Evolutionary conservation across 2,888 invertebrate genomes (phyloP).

Genomic region (Tribolium freemani): DNA sequence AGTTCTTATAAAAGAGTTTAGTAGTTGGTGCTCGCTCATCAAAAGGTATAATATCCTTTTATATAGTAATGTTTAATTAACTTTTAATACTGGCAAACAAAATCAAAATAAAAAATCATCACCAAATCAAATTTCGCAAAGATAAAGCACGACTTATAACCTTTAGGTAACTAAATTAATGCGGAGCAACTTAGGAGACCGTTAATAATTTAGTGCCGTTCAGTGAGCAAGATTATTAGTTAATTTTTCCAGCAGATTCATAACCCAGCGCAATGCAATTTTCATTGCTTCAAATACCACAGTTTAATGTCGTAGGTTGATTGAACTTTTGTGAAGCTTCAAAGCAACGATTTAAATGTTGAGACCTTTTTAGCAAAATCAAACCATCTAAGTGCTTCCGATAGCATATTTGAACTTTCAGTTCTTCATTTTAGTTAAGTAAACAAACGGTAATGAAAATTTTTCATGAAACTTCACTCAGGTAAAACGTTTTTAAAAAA

Average conservation of each 20-base stretch:
- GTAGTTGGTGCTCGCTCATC: too few species aligned
- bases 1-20: background rate
- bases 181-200: background rate
- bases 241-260: background rate
- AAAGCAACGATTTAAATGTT: constrained; percentile 3
- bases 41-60: too few species aligned
- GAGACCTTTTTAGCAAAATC: constrained; percentile 8
- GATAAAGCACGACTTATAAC: background rate
- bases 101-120: background rate
- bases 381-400: background rate
- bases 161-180: background rate
- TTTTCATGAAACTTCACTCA: background rate
- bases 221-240: background rate
- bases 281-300: background rate
- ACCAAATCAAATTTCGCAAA: background rate
- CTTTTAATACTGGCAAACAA: background rate
- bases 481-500: too few species aligned
- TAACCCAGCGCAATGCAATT: background rate
- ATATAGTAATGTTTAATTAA: too few species aligned
- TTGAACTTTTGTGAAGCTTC: background rate
- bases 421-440: background rate
- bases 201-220: constrained; percentile 3
- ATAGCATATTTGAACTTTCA: constrained; percentile 12
- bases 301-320: background rate
- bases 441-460: constrained; percentile 7